phyloP scores from a whole-genome alignment of 1,140 invertebrate species.

The Drosophila kurseongensis region DNA sequence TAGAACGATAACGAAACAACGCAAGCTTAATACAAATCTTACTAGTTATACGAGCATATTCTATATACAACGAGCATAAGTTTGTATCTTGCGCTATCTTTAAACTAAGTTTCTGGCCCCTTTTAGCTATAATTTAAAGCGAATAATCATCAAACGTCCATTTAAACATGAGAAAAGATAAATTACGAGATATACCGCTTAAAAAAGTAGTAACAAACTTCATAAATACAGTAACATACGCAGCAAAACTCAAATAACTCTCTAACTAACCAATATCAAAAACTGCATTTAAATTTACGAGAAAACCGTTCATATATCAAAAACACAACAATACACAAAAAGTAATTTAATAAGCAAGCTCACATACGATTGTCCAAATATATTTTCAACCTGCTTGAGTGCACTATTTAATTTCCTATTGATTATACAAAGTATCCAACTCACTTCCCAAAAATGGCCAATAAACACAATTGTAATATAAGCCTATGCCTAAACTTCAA shows the following conservation, averaged over 20 bases:
- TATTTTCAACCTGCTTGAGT: slow-evolving; percentile 8
- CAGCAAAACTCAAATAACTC: slow-evolving; percentile 41
- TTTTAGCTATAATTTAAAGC: slow-evolving; percentile 26
- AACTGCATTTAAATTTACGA: slow-evolving; percentile 62
- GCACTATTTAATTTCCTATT: slow-evolving; percentile 13
- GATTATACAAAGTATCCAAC: slow-evolving; percentile 10
- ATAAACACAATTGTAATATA: slow-evolving; percentile 52
- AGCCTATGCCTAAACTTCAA: slow-evolving; percentile 39
- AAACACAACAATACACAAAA: slow-evolving; percentile 41
- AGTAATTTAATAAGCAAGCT: slow-evolving; percentile 10
- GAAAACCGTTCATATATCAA: slow-evolving; percentile 25
- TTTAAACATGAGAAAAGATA: slow-evolving; percentile 17
- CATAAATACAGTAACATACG: slow-evolving; percentile 35
- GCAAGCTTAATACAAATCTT: slow-evolving; percentile 49
- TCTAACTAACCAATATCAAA: slow-evolving; percentile 61
- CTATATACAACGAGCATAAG: slow-evolving; percentile 59
- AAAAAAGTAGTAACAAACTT: slow-evolving; percentile 35
- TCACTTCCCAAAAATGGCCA: slow-evolving; percentile 50
- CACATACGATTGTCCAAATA: neutral
- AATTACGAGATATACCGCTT: slow-evolving; percentile 17
- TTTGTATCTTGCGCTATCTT: slow-evolving; percentile 38
- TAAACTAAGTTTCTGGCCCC: slow-evolving; percentile 10
- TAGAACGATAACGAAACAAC: slow-evolving; percentile 52
- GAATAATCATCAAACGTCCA: slow-evolving; percentile 54
- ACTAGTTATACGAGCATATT: slow-evolving; percentile 31